Percentiles rank a stretch among this genome's conserved stretches.
phyloP scores from a whole-genome alignment of 2,113 vertebrate species.

The Callocephalon fimbriatum region DNA sequence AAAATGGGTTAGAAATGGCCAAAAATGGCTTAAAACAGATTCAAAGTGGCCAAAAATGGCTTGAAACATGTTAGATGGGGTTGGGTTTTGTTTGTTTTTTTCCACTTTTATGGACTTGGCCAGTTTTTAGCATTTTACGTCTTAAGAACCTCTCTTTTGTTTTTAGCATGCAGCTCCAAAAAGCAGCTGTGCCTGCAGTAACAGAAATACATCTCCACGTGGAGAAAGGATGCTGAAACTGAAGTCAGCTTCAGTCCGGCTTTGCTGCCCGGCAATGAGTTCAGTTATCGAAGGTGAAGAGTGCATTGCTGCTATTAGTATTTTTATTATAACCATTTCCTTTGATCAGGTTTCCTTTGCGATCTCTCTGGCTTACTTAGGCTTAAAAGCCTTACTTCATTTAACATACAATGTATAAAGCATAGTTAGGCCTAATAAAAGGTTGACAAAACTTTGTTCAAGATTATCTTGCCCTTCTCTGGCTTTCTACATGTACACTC shows the following conservation, averaged over 20 bases:
- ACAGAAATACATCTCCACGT: background rate
- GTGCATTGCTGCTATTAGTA: background rate
- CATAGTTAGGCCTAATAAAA: background rate
- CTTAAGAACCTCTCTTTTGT: background rate
- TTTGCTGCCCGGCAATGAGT: background rate
- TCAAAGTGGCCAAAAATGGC: too few relatives aligned
- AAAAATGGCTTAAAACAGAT: too few relatives aligned
- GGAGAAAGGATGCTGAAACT: background rate
- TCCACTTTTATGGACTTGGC: fast-evolving
- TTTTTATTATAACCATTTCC: background rate
- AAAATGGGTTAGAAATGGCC: too few relatives aligned
- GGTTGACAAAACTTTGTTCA: background rate
- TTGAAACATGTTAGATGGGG: too few relatives aligned
- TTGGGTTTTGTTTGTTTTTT: background rate
- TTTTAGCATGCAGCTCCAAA: background rate
- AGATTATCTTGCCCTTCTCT: background rate
- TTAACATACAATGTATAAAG: background rate
- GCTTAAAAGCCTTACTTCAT: background rate
- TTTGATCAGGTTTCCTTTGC: background rate
- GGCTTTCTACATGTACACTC: background rate
- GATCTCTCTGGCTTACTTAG: background rate
- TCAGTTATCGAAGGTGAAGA: background rate
- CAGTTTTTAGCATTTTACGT: fast-evolving
- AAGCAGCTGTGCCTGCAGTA: too few relatives aligned
- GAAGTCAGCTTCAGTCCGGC: background rate